Evolutionary conservation across 2,888 invertebrate genomes (phyloP), one percentile per base, ranked within the genome.

Genomic region (Horisme vitalbata): DNA sequence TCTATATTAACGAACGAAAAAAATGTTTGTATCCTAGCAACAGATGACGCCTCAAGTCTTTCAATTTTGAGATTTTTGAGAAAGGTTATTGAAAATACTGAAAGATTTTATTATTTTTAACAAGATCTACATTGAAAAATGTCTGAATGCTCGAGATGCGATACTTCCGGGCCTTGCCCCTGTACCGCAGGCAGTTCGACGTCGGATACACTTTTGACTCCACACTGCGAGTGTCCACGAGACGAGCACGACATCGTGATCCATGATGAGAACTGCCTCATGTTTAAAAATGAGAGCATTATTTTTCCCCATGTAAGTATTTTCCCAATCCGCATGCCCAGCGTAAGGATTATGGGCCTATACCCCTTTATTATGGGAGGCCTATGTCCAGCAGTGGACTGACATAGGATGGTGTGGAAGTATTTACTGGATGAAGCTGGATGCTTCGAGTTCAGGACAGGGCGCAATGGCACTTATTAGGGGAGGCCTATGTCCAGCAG

Each of bases 251-350:
- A 63, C 2, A 67, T 87, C 15, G 71, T 79, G 9, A 59, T 81
- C 6, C 87, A 87, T 39, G 63, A 75, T 12, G 71, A 76, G 3
- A 55, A 62, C 1, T 88, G 88, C 44, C 60, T 83, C 3, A 41
- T 80, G 43, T 85, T 53, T 59, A 85, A 68, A 55, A 76, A 82
- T 49, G 86, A 87, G 50, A 68, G 41, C 7, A 68, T 86, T 23
- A 63, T 79, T 20, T 83, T 65, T 48, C 75, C 74, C 8, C 71
- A 75, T 38, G 83, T 82, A 59, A 69, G 75, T 61, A 41, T 27
- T 28, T 9, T 15, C 14, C 3, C 10, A 11, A 15, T n/a, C n/a
- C n/a, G n/a, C n/a, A n/a, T n/a, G n/a, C n/a, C n/a, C n/a, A n/a
- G n/a, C n/a, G n/a, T n/a, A n/a, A n/a, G n/a, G n/a, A n/a, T n/a